These are phyloP conservation scores for Neopipo cinnamomea DNA, from an alignment of 2,113 vertebrate species.

Conservation along the genomic window DNA sequence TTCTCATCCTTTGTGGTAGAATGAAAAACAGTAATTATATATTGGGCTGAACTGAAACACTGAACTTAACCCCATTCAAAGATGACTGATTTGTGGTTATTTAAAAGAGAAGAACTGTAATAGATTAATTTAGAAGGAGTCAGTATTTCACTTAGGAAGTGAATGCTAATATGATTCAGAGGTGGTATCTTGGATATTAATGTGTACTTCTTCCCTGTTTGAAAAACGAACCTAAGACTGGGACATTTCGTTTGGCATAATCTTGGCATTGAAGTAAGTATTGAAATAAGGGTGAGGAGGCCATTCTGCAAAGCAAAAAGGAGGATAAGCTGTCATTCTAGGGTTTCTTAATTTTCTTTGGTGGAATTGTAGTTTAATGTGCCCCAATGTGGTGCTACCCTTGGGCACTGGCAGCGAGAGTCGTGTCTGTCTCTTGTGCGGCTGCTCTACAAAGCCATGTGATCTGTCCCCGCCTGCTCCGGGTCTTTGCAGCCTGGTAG, in stretches of 20 bases:
- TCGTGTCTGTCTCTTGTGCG: neutral
- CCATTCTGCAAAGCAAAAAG: neutral
- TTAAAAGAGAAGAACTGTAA: neutral
- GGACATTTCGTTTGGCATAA: neutral
- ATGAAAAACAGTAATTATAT: neutral
- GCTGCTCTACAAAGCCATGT: fast-evolving
- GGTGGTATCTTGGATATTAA: neutral
- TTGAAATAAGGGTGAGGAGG: neutral
- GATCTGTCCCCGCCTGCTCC: neutral
- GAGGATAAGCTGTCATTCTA: neutral
- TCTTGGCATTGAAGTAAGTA: neutral
- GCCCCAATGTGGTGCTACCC: fast-evolving
- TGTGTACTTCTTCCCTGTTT: neutral
- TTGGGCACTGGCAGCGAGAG: fast-evolving
- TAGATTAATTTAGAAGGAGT: neutral
- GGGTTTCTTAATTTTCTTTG: neutral
- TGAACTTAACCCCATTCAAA: neutral
- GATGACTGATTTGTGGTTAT: constrained; percentile 17
- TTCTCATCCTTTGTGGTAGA: neutral
- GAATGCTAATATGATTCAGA: neutral
- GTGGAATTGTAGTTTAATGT: neutral
- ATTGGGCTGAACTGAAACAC: constrained; percentile 15
- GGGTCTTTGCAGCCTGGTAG: neutral
- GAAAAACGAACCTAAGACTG: neutral
- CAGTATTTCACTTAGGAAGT: neutral